A percentile compares a stretch with the other conserved stretches of the same genome.
These are phyloP conservation scores for Morpho achilles DNA, from an alignment of 2,888 invertebrate genomes.

Conservation along the genomic window DNA sequence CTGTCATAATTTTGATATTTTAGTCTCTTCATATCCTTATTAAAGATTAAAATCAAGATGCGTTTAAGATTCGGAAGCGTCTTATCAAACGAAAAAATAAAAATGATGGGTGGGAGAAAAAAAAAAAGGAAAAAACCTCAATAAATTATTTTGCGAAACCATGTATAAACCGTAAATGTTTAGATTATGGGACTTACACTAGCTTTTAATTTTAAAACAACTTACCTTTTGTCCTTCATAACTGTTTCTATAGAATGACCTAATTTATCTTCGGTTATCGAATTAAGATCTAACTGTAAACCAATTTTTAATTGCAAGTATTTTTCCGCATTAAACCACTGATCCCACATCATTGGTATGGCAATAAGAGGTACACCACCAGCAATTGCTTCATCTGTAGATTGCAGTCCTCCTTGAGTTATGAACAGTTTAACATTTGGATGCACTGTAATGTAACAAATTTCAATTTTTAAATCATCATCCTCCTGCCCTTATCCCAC, in stretches of 20 bases:
- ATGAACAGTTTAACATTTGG: conserved; percentile 40
- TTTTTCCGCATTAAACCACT: conserved; percentile 46
- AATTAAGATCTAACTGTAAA: conserved; percentile 35
- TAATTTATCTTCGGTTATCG: conserved; percentile 35
- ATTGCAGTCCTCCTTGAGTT: conserved; percentile 60
- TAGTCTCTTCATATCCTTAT: no score
- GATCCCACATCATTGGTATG: conserved; percentile 57
- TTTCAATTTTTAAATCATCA: no score
- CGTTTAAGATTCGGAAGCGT: no score
- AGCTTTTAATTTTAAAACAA: neutral
- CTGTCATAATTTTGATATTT: no score
- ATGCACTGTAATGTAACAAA: neutral
- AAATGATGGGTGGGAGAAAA: no score
- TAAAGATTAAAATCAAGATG: no score
- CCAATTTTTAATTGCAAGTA: conserved; percentile 41
- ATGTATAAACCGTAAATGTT: neutral
- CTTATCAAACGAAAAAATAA: no score
- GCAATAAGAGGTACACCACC: conserved; percentile 53
- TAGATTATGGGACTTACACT: neutral
- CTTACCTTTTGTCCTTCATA: conserved; percentile 25
- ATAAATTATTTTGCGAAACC: neutral
- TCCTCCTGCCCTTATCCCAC: no score
- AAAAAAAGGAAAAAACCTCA: neutral
- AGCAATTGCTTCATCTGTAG: conserved; percentile 57
- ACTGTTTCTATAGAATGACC: conserved; percentile 34